These are phyloP conservation scores for Rhodinocichla rosea DNA, from an alignment of 2,113 vertebrate species.

Conservation along the genomic window DNA sequence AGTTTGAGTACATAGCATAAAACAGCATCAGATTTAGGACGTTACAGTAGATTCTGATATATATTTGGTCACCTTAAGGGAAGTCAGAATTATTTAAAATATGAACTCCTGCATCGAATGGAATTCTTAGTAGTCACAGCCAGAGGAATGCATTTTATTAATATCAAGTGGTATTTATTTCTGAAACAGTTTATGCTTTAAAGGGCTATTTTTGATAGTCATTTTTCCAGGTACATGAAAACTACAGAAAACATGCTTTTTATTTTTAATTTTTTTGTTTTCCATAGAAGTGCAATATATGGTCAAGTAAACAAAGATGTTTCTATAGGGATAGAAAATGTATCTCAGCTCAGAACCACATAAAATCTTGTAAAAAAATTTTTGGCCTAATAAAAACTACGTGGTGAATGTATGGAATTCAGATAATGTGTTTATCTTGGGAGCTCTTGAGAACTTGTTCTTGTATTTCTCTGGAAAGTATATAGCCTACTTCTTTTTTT, in stretches of 20 bases:
- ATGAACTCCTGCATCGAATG: neutral
- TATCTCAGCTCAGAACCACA: neutral
- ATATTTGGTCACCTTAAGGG: neutral
- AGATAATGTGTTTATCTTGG: constrained; percentile 51
- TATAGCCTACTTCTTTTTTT: neutral
- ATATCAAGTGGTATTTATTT: constrained; percentile 14
- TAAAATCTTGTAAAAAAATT: neutral
- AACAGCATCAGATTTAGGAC: neutral
- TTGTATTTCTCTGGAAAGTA: constrained; percentile 14
- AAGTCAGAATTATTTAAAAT: constrained; percentile 7
- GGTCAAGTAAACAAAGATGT: neutral
- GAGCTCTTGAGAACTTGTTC: neutral
- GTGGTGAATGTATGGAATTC: constrained; percentile 13
- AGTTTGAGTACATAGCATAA: neutral
- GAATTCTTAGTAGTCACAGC: neutral
- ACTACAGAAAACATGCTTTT: neutral
- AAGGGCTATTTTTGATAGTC: neutral
- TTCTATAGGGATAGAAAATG: neutral
- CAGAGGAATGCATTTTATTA: constrained; percentile 23
- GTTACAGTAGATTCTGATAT: neutral
- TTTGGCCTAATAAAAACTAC: neutral
- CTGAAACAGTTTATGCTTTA: neutral
- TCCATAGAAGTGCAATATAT: neutral
- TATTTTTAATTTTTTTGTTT: neutral
- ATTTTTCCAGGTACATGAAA: neutral